Conservation (phyloP, 2,113 vertebrate species). For the Chaetops frenatus region DNA sequence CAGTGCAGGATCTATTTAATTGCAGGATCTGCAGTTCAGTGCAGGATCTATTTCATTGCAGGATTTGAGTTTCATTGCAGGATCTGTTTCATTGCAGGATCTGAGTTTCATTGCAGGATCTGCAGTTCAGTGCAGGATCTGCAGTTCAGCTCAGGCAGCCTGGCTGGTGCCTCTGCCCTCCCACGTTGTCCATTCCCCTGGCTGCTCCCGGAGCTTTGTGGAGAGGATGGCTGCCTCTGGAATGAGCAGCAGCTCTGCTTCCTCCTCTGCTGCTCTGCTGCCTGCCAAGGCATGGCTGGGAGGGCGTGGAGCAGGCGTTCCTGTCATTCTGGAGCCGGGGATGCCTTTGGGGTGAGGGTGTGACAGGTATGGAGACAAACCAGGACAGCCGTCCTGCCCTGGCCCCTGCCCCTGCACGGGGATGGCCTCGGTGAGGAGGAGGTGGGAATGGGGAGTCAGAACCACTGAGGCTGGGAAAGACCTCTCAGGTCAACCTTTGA, state of each 20-base stretch:
- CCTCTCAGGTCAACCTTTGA: not conserved
- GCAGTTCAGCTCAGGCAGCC: not conserved
- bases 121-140: not conserved
- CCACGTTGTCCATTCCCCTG: not conserved
- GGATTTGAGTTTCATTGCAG: not conserved
- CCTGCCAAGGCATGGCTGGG: not conserved
- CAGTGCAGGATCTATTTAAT: not conserved
- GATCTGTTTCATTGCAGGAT: not conserved
- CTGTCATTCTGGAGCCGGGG: not conserved
- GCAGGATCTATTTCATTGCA: not conserved
- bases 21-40: rapidly evolving
- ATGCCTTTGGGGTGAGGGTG: not conserved
- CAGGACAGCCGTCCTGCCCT: not conserved
- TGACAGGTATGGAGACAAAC: not conserved
- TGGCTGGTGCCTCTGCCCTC: not conserved
- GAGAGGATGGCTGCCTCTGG: not conserved
- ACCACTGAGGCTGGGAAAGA: not conserved
- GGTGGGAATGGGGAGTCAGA: not conserved
- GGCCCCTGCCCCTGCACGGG: rapidly evolving
- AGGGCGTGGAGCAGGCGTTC: not conserved
- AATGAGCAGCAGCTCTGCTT: not conserved
- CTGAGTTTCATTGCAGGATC: not conserved
- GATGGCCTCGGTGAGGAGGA: rapidly evolving
- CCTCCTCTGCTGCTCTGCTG: not conserved
- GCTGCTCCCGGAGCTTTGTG: not conserved